A percentile compares a stretch with the other conserved stretches of the same genome.
These are phyloP conservation scores for Prionace glauca DNA, from an alignment of 2,797 vertebrate genomes.

Conservation along the genomic window DNA sequence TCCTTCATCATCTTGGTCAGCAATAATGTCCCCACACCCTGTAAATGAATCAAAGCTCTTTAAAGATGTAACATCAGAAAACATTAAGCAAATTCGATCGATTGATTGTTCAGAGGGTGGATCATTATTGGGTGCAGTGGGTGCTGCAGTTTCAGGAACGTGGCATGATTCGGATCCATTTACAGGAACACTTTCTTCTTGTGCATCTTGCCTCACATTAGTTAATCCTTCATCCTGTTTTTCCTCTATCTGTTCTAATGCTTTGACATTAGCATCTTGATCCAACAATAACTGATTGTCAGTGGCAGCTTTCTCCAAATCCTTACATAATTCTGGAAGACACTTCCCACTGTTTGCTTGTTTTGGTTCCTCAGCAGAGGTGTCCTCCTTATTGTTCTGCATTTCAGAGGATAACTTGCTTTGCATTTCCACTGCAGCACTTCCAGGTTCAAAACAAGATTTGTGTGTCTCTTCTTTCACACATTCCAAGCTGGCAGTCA, in stretches of 20 bases:
- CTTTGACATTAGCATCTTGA: conserved; percentile 39
- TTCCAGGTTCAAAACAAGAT: conserved; percentile 55
- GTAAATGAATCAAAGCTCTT: conserved; percentile 99
- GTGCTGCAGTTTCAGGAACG: conserved; percentile 60
- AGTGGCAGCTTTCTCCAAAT: not conserved
- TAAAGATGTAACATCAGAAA: conserved; percentile 95
- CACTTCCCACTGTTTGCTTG: conserved; percentile 45
- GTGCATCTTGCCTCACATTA: conserved; percentile 50
- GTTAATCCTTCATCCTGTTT: conserved; percentile 59
- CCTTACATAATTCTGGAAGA: conserved; percentile 8
- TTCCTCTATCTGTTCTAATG: conserved; percentile 48
- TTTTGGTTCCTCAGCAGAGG: conserved; percentile 43
- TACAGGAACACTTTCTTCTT: conserved; percentile 55
- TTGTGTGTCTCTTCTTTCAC: conserved; percentile 68
- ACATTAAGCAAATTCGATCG: conserved; percentile 81
- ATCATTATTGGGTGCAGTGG: conserved; percentile 74
- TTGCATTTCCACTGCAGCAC: conserved; percentile 48
- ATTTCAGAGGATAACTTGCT: conserved; percentile 53
- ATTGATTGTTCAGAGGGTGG: conserved; percentile 89
- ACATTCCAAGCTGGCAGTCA: conserved; percentile 65
- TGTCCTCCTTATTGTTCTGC: conserved; percentile 42
- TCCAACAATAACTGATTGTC: not conserved
- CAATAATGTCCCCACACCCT: conserved; percentile 97
- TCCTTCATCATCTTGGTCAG: conserved; percentile 87
- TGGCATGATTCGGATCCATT: conserved; percentile 61